A percentile compares a stretch with the other conserved stretches of the same genome.
Conservation (phyloP, 2,888 invertebrate genomes). For the Dromius quadrimaculatus region DNA sequence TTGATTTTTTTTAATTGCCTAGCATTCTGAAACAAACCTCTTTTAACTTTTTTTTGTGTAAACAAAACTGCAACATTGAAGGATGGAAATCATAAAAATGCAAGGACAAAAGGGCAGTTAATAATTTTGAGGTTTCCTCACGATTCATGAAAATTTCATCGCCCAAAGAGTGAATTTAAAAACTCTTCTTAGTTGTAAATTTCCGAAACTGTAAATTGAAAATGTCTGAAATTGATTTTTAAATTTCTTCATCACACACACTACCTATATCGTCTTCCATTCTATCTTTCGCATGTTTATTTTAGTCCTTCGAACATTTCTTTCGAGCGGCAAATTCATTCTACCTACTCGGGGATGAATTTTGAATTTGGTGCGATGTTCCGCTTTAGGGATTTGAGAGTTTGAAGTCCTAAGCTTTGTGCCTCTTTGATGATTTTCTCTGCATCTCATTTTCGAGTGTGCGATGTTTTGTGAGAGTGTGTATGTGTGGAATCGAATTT, state of each 20-base stretch:
- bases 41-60: too few relatives aligned
- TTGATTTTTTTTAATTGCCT: slow-evolving; percentile 35
- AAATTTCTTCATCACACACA: slow-evolving; percentile 60
- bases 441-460: slow-evolving; percentile 67
- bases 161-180: slow-evolving; percentile 44
- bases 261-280: slow-evolving; percentile 58
- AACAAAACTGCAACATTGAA: too few relatives aligned
- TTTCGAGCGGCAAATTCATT: slow-evolving; percentile 55
- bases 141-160: slow-evolving; percentile 21
- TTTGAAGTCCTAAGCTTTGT: slow-evolving; percentile 66
- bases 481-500: slow-evolving; percentile 66
- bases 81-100: too few relatives aligned
- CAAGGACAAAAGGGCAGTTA: too few relatives aligned
- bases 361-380: slow-evolving; percentile 55
- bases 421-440: slow-evolving; percentile 68
- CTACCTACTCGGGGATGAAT: background rate
- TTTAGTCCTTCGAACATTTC: slow-evolving; percentile 59
- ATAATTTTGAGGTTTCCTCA: too few relatives aligned
- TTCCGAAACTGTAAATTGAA: slow-evolving; percentile 52
- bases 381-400: slow-evolving; percentile 59
- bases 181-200: slow-evolving; percentile 49
- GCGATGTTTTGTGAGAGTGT: slow-evolving; percentile 54
- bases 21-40: too few relatives aligned
- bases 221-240: slow-evolving; percentile 61
- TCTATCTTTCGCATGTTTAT: slow-evolving; percentile 63